Evolutionary conservation across 2,113 vertebrate genomes (phyloP).

Genomic region (Sebastes fasciatus): DNA sequence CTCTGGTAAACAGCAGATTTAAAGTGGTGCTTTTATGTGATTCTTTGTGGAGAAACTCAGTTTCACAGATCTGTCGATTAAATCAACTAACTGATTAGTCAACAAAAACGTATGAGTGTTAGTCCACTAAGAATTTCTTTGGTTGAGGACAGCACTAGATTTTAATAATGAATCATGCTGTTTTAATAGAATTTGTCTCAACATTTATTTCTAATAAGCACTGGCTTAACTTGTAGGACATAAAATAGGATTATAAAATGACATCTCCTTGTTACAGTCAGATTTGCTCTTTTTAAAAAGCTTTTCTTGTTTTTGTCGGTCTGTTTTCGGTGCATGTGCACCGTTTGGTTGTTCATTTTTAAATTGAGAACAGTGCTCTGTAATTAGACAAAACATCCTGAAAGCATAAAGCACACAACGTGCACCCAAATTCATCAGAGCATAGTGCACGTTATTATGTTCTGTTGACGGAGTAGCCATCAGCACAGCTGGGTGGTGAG

Average conservation of each 20-base stretch:
- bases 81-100: too few relatives aligned
- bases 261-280: background rate
- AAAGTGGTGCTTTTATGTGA: too few relatives aligned
- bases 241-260: background rate
- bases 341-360: slow-evolving; percentile 11
- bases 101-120: too few relatives aligned
- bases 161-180: too few relatives aligned
- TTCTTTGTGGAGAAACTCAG: too few relatives aligned
- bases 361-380: slow-evolving; percentile 4
- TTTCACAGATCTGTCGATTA: too few relatives aligned
- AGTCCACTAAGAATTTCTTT: too few relatives aligned
- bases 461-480: slow-evolving; percentile 48
- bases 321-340: background rate
- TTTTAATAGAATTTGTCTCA: too few relatives aligned
- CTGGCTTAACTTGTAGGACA: background rate
- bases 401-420: slow-evolving; percentile 22
- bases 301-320: background rate
- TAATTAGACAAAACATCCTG: slow-evolving; percentile 33
- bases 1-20: too few relatives aligned
- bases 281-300: background rate
- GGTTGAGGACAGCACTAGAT: too few relatives aligned
- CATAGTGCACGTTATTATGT: slow-evolving; percentile 36
- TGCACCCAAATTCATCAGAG: slow-evolving; percentile 23
- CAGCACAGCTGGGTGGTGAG: slow-evolving; percentile 10
- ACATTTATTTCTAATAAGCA: background rate